Conservation (phyloP, 2,888 invertebrate species). For the Incurvaria masculella region DNA sequence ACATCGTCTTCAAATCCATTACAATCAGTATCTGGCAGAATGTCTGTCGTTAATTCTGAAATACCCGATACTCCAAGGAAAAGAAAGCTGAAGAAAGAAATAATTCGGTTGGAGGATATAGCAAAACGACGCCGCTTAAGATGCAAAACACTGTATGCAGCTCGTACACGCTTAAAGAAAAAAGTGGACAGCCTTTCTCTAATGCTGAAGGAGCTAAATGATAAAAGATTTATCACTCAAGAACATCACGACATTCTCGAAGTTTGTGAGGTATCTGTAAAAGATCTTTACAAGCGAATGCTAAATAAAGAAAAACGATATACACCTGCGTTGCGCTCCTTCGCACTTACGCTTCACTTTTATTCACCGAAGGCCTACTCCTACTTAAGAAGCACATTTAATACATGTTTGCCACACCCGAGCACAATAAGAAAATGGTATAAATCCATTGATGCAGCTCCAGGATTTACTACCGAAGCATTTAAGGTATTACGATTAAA, state of each 20-base stretch:
- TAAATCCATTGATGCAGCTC: slow-evolving; percentile 17
- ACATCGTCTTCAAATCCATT: too few species aligned
- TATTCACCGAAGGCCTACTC: slow-evolving; percentile 16
- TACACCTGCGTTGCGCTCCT: slow-evolving; percentile 11
- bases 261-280: neutral
- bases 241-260: slow-evolving; percentile 2
- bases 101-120: too few species aligned
- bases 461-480: slow-evolving; percentile 21
- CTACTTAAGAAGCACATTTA: slow-evolving; percentile 19
- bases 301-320: neutral
- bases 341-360: slow-evolving; percentile 19
- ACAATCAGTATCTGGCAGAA: too few species aligned
- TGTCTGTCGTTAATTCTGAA: too few species aligned
- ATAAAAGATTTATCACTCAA: slow-evolving; percentile 9
- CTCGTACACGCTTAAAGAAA: neutral
- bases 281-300: neutral
- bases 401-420: slow-evolving; percentile 20
- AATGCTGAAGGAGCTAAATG: slow-evolving; percentile 5
- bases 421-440: slow-evolving; percentile 21
- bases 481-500: slow-evolving; percentile 17
- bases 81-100: too few species aligned
- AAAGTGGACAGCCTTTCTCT: neutral
- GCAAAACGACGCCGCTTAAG: too few species aligned
- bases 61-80: too few species aligned
- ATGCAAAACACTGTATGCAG: too few species aligned